Percentiles rank a stretch among this genome's conserved stretches.
Evolutionary conservation across 2,888 invertebrate species (phyloP).

Genomic region (Melanotus villosus): DNA sequence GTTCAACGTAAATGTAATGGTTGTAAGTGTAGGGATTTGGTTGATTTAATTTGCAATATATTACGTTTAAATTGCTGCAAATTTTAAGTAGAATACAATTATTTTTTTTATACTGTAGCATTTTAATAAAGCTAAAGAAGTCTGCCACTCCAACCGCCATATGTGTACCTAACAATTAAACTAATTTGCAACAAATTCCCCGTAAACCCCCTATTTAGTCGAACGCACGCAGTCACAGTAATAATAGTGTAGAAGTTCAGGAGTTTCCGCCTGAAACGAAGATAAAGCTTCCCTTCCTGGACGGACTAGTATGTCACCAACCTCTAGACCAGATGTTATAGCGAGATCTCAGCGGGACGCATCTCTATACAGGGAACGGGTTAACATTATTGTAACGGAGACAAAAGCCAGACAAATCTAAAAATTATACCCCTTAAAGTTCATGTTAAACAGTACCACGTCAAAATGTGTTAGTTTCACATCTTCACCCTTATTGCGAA

Average conservation of each 20-base stretch:
- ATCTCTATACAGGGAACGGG: constrained; percentile 50
- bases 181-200: constrained; percentile 55
- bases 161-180: constrained; percentile 52
- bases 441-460: constrained; percentile 32
- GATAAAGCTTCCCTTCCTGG: constrained; percentile 37
- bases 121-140: background rate
- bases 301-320: constrained; percentile 37
- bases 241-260: constrained; percentile 42
- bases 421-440: constrained; percentile 46
- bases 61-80: no score
- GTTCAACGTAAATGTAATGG: no score
- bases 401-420: constrained; percentile 41
- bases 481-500: constrained; percentile 7
- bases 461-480: constrained; percentile 36
- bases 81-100: no score
- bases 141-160: constrained; percentile 27
- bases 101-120: no score
- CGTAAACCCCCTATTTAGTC: constrained; percentile 32
- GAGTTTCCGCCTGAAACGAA: constrained; percentile 36
- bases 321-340: constrained; percentile 52
- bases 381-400: constrained; percentile 45
- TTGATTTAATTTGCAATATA: no score
- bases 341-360: constrained; percentile 52
- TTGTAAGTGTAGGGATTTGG: no score
- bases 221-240: constrained; percentile 42